Base-by-base conservation (phyloP, 1,140 invertebrate species). In the Drosophila ogumai region DNA sequence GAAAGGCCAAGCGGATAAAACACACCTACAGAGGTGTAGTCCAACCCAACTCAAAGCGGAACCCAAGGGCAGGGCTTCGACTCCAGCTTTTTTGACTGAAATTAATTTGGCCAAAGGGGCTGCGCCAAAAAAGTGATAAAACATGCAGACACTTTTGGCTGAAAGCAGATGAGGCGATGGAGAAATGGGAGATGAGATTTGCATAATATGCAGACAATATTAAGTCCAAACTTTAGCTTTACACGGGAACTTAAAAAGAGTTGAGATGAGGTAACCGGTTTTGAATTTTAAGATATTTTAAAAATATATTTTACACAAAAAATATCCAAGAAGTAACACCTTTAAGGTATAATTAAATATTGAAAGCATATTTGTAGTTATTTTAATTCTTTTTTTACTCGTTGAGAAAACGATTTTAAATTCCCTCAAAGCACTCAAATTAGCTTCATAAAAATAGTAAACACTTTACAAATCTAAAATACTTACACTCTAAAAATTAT, bases 91-190 rank as follows among this genome's bases (percentile, higher is more conserved):
- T 72, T 76, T 72, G 81, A 73, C 77, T 73, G 55, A 81, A 84
- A 85, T 81, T 85, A 81, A 85, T 85, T 84, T 85, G 77, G 56
- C 72, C 72, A 54, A 54, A 57, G 60, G 64, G 69, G 64, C 77
- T 80, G 76, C 76, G 77, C 58, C 61, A 73, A 73, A 82, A 54
- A 84, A 50, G 44, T 64, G 66, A 72, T 76, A 76, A 84, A 72
- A 72, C 47, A 85, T 56, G 71, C 76, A 59, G 61, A 72, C 81
- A 85, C 65, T 57, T 67, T 76, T 64, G 64, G 81, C 50, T 64
- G 60, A 75, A 84, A 55, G 28, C 41, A n/a, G 34, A 69, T 52
- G 46, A 36, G 32, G 32, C 61, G 61, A 36, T 44, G 66, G 61
- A 31, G 66, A 69, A 69, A 69, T 67, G 66, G 65, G n/a, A 49